Base-by-base conservation (phyloP, 2,113 vertebrate genomes). In the Tauraco erythrolophus region DNA sequence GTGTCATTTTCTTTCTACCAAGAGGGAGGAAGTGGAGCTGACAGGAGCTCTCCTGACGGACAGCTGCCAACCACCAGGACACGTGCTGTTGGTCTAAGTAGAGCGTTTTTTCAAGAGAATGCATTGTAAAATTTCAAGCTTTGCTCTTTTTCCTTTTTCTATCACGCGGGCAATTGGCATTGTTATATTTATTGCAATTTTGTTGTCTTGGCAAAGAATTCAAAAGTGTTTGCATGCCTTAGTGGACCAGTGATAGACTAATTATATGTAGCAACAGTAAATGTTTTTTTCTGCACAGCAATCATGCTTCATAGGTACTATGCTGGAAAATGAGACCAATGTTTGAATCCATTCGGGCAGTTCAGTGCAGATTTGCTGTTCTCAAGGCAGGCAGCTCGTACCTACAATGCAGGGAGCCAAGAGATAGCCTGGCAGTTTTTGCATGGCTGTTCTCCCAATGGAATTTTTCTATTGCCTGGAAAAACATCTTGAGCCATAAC, bases 201-300 rank as follows among this genome's bases (percentile, higher is more conserved):
- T 91, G 43, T 78, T 96, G 78, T 94, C 82, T 94, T 90, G 66
- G 90, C 79, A 77, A 93, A 83, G 78, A 93, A 80, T 57, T 94
- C 25, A 37, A 46, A 94, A 88, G 58, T 65, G 57, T 93, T 92
- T 85, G 35, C 41, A 50, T 85, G 70, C 90, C 75, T 90, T 90
- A 46, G 66, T 85, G 66, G 92, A 66, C 78, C 66, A 65, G 61
- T 84, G 88, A 88, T 66, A 85, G 62, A 80, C 74, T 93, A 93
- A 94, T 92, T 74, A 57, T 80, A 83, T 4, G 45, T 31, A 88
- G 41, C 50, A 62, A 60, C 19, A 83, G 62, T 69, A 88, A 91
- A 71, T 70, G 27, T 4, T 65, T 60, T 48, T 77, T 79, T 10
- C 76, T 84, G 48, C 14, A 5, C 24, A 81, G n/a, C 27, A 70